Evolutionary conservation across 2,113 vertebrate species (phyloP).

Genomic region (Ptyas mucosa): DNA sequence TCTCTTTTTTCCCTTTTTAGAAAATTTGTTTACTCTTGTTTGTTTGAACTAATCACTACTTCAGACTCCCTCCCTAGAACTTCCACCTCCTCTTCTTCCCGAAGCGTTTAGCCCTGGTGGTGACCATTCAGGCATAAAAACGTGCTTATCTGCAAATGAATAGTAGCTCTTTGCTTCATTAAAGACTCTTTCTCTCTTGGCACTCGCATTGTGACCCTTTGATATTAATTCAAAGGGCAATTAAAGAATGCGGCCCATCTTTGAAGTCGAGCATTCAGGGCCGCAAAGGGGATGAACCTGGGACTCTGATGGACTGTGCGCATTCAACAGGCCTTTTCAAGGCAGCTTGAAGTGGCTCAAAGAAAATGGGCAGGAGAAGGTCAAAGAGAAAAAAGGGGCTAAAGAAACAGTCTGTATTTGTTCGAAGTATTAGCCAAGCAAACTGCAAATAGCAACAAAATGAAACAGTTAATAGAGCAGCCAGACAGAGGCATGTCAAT

Average conservation of each 20-base stretch:
- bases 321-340: conserved; percentile 95
- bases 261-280: conserved; percentile 97
- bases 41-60: conserved; percentile 80
- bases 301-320: conserved; percentile 92
- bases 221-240: conserved; percentile 99
- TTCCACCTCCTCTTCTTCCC: conserved; percentile 60
- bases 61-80: conserved; percentile 50
- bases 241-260: conserved; percentile 99
- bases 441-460: conserved; percentile 99
- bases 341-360: conserved; percentile 97
- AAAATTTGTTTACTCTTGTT: conserved; percentile 78
- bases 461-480: conserved; percentile 99
- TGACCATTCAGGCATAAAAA: conserved; percentile 85
- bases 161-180: conserved; percentile 99
- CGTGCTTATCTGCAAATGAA: conserved; percentile 99
- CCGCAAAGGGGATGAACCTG: conserved; percentile 92
- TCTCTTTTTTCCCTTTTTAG: conserved; percentile 33
- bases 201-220: conserved; percentile 99
- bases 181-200: conserved; percentile 98
- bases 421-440: conserved; percentile 99
- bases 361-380: conserved; percentile 99
- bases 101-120: conserved; percentile 65
- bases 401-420: conserved; percentile 98
- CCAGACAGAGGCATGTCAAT: conserved; percentile 98
- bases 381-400: conserved; percentile 98